Conservation (phyloP, 2,113 vertebrate species). For the Sapayoa aenigma region DNA sequence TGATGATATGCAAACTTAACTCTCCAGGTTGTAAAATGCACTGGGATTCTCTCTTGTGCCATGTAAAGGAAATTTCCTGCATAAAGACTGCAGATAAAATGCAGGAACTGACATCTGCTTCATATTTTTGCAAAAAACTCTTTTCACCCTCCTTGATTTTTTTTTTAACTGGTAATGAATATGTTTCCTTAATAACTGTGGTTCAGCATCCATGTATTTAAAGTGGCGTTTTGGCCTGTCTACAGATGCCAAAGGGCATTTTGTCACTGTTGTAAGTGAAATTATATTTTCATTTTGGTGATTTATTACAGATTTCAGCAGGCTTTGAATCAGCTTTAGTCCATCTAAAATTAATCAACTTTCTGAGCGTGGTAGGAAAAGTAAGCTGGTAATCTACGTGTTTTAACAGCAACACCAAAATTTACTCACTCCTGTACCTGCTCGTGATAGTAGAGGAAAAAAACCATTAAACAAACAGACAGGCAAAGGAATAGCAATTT, state of each 20-base stretch:
- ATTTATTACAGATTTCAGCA: constrained; percentile 34
- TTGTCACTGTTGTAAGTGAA: background rate
- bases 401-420: background rate
- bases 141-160: background rate
- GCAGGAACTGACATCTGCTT: background rate
- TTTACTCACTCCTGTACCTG: background rate
- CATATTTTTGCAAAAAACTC: background rate
- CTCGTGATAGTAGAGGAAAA: background rate
- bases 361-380: constrained; percentile 32
- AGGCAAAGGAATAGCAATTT: background rate
- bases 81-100: background rate
- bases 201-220: background rate
- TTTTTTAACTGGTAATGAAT: background rate
- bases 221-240: background rate
- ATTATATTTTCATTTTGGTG: constrained; percentile 34
- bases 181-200: background rate
- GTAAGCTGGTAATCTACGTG: constrained; percentile 2
- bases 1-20: constrained; percentile 14
- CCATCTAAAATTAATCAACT: constrained; percentile 40
- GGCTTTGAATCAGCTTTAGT: background rate
- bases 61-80: background rate
- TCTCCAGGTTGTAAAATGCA: background rate
- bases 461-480: background rate
- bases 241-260: constrained; percentile 1
- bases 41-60: background rate